These are phyloP conservation scores for Erythrolamprus reginae DNA, from an alignment of 2,113 vertebrate genomes.

Conservation along the genomic window DNA sequence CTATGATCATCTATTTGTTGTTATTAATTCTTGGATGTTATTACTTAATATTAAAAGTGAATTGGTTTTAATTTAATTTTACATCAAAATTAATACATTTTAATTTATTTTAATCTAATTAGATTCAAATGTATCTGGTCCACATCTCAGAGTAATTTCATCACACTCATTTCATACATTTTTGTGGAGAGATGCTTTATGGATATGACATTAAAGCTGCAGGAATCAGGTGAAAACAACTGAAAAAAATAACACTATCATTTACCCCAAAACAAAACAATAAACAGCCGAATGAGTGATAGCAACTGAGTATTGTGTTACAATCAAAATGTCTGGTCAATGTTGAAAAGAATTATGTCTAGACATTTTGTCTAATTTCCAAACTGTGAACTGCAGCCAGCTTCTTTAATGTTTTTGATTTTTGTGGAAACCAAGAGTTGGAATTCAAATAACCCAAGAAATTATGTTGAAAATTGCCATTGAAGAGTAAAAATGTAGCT, in stretches of 20 bases:
- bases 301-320: neutral
- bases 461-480: neutral
- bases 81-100: neutral
- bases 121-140: conserved; percentile 45
- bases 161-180: conserved; percentile 35
- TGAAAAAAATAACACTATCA: conserved; percentile 18
- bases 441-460: neutral
- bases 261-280: conserved; percentile 4
- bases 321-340: neutral
- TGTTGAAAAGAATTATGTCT: neutral
- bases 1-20: conserved; percentile 30
- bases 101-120: conserved; percentile 1
- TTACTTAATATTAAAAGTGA: conserved; percentile 51
- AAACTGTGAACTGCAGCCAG: neutral
- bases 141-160: conserved; percentile 10
- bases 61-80: neutral
- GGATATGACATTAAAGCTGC: conserved; percentile 12
- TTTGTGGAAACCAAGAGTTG: neutral
- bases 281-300: conserved; percentile 17
- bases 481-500: neutral
- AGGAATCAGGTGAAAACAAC: conserved; percentile 20
- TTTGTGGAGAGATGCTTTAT: conserved; percentile 11
- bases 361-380: neutral
- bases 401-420: neutral
- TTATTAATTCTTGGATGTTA: conserved; percentile 51